Conservation (phyloP, 2,113 vertebrate species). For the Proterorhinus semilunaris region DNA sequence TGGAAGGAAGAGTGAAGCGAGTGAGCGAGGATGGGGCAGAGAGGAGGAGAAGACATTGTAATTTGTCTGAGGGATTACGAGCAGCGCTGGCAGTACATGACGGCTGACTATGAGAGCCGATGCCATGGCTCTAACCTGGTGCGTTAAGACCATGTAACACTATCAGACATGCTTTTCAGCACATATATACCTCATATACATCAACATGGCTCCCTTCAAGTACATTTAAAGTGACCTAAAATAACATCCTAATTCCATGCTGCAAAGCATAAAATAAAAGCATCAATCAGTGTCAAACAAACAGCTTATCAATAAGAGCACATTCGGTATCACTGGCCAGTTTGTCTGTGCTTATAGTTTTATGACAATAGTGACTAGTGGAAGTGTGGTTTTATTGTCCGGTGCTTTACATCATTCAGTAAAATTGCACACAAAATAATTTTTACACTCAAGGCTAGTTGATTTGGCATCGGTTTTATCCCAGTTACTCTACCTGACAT, state of each 20-base stretch:
- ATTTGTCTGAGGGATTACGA: conserved; percentile 82
- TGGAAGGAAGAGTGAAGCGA: conserved; percentile 64
- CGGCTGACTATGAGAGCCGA: conserved; percentile 43
- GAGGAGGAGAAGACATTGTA: conserved; percentile 72
- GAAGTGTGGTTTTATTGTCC: too few relatives aligned
- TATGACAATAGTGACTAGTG: too few relatives aligned
- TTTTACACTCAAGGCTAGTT: too few relatives aligned
- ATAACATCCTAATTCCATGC: neutral
- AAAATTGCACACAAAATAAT: too few relatives aligned
- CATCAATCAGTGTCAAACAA: too few relatives aligned
- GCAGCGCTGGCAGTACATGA: conserved; percentile 73
- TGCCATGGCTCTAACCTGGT: conserved; percentile 44
- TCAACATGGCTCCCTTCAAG: conserved; percentile 7
- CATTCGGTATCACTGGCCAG: too few relatives aligned
- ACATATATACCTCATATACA: conserved; percentile 29
- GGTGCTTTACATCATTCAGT: too few relatives aligned
- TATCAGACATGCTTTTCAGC: conserved; percentile 49
- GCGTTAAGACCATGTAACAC: conserved; percentile 50
- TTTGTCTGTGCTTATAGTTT: too few relatives aligned
- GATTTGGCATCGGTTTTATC: too few relatives aligned
- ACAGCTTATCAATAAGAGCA: too few relatives aligned
- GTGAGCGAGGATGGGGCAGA: conserved; percentile 58
- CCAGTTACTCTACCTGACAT: too few relatives aligned
- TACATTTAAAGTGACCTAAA: neutral
- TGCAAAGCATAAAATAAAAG: too few relatives aligned